Evolutionary conservation across 2,797 vertebrate genomes (phyloP), one percentile per base, ranked within the genome.

Genomic region (Phyllotis vaccarum): DNA sequence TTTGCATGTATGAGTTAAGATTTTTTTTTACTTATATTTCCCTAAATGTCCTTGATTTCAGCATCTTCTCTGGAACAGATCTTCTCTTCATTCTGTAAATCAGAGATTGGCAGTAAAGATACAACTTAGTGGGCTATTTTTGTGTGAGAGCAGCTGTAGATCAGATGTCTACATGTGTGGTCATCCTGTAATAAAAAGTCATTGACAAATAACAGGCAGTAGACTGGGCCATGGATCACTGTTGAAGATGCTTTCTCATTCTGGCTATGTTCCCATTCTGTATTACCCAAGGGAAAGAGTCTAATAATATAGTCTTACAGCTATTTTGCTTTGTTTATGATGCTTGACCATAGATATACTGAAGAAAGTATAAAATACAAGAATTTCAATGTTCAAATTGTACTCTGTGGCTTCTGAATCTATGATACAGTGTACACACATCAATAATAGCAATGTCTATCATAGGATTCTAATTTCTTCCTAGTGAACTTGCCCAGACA

Each of bases 341-440:
- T 60, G 19, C 58, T 43, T 74, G n/a, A 31, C 19, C 49, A 43
- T 31, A 56, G n/a, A 37, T 37, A 52, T 24, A 52, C 34, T 21
- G 0, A 8, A 22, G 54, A n/a, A 76, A 6, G 4, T 62, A 16
- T 49, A 5, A 56, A 54, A n/a, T 21, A 24, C 5, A 68, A 66
- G 66, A 19, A 5, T 3, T 2, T 62, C 6, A n/a, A 0, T 10
- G 54, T 78, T 79, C 62, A 8, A 12, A 0, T 66, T 17, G 2
- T 58, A 62, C 27, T n/a, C 24, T 46, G 2, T 19, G 70, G 3
- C 22, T 21, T 70, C 62, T 11, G 24, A 6, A 8, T 54, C 34
- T 46, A 4, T 34, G 22, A 22, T 27, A 49, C 16, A 3, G 1
- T n/a, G 60, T 72, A 24, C 37, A 40, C 17, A 16, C 1, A 0